A percentile compares a stretch with the other conserved stretches of the same genome.
Conservation (phyloP, 2,113 vertebrate species). For the Perognathus longimembris region DNA sequence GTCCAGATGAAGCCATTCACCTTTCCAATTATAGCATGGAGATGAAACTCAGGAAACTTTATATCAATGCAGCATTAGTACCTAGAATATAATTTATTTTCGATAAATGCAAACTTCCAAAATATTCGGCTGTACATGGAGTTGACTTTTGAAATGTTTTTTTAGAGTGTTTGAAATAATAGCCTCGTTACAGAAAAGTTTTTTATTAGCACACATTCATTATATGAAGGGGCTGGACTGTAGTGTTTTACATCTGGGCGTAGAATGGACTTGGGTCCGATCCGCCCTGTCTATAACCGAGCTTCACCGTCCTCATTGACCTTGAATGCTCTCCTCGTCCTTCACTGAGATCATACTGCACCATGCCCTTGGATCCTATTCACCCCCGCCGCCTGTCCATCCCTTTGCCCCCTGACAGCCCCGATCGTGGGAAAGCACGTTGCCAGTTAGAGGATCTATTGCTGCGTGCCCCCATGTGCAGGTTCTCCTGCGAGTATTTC, state of each 20-base stretch:
- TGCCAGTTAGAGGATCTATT: neutral
- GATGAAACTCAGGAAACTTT: neutral
- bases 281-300: too few relatives aligned
- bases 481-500: neutral
- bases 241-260: too few relatives aligned
- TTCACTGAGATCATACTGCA: too few relatives aligned
- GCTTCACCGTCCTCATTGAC: too few relatives aligned
- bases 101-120: neutral
- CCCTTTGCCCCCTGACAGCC: too few relatives aligned
- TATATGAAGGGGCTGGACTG: too few relatives aligned
- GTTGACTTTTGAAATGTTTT: neutral
- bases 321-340: too few relatives aligned
- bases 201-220: neutral
- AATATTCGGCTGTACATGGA: neutral
- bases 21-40: neutral
- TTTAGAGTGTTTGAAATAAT: neutral
- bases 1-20: neutral
- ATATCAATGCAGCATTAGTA: neutral
- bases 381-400: too few relatives aligned
- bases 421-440: neutral
- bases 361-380: too few relatives aligned
- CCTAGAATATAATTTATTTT: neutral
- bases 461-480: fast-evolving
- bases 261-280: too few relatives aligned
- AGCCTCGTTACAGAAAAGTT: neutral